Base-by-base conservation (phyloP, 2,797 vertebrate genomes). In the Pangasius macronema region DNA sequence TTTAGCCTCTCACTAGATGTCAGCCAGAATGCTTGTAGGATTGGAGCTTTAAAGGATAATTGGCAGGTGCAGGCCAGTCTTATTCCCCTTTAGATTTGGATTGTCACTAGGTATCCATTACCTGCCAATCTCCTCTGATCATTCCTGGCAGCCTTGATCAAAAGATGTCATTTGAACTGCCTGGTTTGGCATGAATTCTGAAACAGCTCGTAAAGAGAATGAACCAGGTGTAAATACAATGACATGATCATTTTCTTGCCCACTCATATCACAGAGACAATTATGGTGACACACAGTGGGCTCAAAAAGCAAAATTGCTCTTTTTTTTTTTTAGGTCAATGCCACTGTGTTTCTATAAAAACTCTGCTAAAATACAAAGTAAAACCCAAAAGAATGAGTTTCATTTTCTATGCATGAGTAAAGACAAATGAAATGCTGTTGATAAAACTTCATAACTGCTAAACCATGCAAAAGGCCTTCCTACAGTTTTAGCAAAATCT, bases 181-280 rank as follows among this genome's bases (percentile, higher is more conserved):
- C 97, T 95, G 93, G 95, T 96, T 97, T 98, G 98, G 98, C 98
- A 98, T 97, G 97, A 96, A 97, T 97, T 97, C 97, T 96, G 96
- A 97, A 97, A 97, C 96, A 96, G 97, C 97, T 98, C 97, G 97
- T 98, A 97, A 98, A 98, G 97, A 97, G 96, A 97, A 97, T 94
- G 97, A 98, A 97, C 97, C 97, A 95, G 95, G 98, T 98, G 97
- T 99, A 99, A 99, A 99, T 99, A 99, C 99, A 98, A 99, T 98
- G 98, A 99, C 98, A 99, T 98, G 97, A 99, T 99, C 98, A 98
- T 97, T 99, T 99, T 97, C 97, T 97, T 94, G 96, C 97, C 97
- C 97, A 96, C 98, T 99, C 98, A 99, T 98, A 98, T 99, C 97
- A 97, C 96, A 96, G 97, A 99, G 97, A 98, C 98, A 99, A 99